Base-by-base conservation (phyloP, 2,113 vertebrate species). In the Limanda limanda region DNA sequence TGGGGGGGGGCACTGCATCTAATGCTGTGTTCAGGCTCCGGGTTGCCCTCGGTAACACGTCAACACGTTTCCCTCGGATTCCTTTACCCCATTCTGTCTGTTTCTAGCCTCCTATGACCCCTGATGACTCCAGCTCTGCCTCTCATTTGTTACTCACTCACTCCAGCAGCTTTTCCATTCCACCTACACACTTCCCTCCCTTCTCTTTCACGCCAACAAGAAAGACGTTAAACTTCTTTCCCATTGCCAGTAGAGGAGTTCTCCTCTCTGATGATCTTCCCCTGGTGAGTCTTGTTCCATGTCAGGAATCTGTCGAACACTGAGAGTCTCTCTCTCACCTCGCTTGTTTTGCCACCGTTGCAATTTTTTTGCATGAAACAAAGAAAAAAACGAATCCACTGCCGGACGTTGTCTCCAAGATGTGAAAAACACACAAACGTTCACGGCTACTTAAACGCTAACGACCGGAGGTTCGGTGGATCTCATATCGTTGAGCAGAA, bases 1-100 rank as follows among this genome's bases (percentile, higher is more conserved):
- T 74, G 0, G 69, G 74, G 86, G 0, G 69, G 74, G 86, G 84
- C 79, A n/a, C 37, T 31, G 68, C 81, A 78, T 89, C 74, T 37
- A 21, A 81, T 20, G n/a, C 47, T 42, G 21, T 35, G 64, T n/a
- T 40, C 18, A 72, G 31, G 63, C 80, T 76, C 9, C 0, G 57
- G 66, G 68, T 35, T 31, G 71, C 77, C 68, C 77, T 58, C 62
- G 7, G 24, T 42, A 54, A 55, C 24, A 18, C 60, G 18, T 25
- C 48, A 77, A 66, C n/a, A 31, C 3, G 27, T 31, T 5, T 31
- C 31, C 31, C 31, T 1, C 6, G 15, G 20, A 59, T 20, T 51
- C n/a, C 54, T 73, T 54, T 18, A 48, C 55, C 21, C 17, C 25
- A 52, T 48, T 71, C 42, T 77, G 37, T 84, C 55, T 67, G 13